Percentiles rank a stretch among this genome's conserved stretches.
phyloP scores from a whole-genome alignment of 2,113 vertebrate genomes.

The Phocoena phocoena region DNA sequence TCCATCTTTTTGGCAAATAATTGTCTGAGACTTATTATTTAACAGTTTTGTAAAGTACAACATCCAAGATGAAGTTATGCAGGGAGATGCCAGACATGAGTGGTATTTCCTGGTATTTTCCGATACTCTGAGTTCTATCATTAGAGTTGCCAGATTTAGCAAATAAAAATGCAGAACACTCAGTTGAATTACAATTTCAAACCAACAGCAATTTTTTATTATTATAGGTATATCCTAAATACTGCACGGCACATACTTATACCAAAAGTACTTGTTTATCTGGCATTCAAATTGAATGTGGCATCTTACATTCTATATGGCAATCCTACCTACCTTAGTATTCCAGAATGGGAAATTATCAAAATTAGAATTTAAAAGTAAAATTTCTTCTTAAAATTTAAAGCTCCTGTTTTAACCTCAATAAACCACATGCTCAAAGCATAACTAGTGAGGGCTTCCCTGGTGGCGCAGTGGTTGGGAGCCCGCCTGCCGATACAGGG shows the following conservation, averaged over 20 bases:
- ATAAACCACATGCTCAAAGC: neutral
- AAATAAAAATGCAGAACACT: neutral
- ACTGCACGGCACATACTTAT: neutral
- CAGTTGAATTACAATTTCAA: neutral
- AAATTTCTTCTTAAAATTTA: slow-evolving; percentile 29
- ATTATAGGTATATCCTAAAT: neutral
- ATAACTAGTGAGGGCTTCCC: neutral
- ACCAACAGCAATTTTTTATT: neutral
- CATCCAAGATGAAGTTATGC: neutral
- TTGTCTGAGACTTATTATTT: slow-evolving; percentile 29
- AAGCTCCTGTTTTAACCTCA: slow-evolving; percentile 16
- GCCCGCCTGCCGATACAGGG: no score
- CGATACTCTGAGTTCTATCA: neutral
- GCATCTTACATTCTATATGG: neutral
- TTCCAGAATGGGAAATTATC: slow-evolving; percentile 12
- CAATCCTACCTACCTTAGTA: neutral
- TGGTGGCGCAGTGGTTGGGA: no score
- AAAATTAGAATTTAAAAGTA: slow-evolving; percentile 40
- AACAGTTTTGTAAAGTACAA: slow-evolving; percentile 11
- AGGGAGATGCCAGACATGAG: neutral
- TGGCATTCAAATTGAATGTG: slow-evolving; percentile 15
- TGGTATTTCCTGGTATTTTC: slow-evolving; percentile 26
- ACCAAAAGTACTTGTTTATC: neutral
- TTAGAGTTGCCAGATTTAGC: slow-evolving; percentile 13
- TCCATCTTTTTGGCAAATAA: slow-evolving; percentile 10